phyloP scores from a whole-genome alignment of 2,888 invertebrate species.

The Hetaerina titia region DNA sequence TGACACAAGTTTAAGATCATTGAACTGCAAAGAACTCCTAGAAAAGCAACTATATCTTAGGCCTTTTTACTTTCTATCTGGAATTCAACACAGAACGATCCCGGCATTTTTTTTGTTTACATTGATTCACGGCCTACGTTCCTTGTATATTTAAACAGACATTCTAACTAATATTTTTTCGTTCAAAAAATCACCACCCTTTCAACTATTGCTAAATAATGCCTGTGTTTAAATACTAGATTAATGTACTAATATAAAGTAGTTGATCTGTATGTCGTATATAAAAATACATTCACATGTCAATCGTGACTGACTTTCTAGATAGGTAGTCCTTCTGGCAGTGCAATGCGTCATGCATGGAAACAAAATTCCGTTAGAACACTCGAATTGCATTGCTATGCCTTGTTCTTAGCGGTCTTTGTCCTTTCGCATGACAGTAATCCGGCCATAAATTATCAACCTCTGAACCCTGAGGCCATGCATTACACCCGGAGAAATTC shows the following conservation, averaged over 20 bases:
- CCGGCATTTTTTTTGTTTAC: too few relatives aligned
- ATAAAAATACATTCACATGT: not conserved
- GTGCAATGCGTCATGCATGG: not conserved
- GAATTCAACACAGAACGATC: too few relatives aligned
- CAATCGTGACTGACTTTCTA: not conserved
- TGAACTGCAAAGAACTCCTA: too few relatives aligned
- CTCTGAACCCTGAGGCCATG: not conserved
- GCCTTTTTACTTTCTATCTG: too few relatives aligned
- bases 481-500: slow-evolving; percentile 7
- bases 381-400: not conserved
- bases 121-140: too few relatives aligned
- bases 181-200: too few relatives aligned
- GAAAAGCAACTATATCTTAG: too few relatives aligned
- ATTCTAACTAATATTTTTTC: too few relatives aligned
- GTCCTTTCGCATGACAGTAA: not conserved
- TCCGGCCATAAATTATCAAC: not conserved
- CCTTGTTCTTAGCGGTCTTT: not conserved
- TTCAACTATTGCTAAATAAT: too few relatives aligned
- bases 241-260: too few relatives aligned
- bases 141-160: too few relatives aligned
- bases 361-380: not conserved
- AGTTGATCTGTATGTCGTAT: not conserved
- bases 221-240: not conserved
- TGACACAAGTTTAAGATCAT: too few relatives aligned
- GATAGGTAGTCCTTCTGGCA: not conserved